phyloP scores from a whole-genome alignment of 2,797 vertebrate genomes.

The Somateria mollissima region DNA sequence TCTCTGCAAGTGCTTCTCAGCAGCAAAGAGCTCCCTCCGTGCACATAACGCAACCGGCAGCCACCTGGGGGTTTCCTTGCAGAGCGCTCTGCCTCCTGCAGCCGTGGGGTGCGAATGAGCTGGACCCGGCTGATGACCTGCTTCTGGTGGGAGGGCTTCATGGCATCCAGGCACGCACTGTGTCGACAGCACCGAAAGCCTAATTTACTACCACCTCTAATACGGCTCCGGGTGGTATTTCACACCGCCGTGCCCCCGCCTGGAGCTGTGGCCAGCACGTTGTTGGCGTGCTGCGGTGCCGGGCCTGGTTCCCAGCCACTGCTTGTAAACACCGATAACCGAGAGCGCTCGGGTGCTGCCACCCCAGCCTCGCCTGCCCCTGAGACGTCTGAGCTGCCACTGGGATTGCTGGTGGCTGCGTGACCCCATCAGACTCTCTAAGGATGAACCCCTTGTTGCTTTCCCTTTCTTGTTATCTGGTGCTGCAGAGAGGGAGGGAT shows the following conservation, averaged over 20 bases:
- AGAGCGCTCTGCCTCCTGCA: neutral
- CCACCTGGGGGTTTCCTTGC: rapidly evolving
- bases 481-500: neutral
- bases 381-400: neutral
- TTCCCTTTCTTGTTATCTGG: neutral
- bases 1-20: neutral
- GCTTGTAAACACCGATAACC: neutral
- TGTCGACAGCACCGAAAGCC: neutral
- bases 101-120: neutral
- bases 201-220: rapidly evolving
- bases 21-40: neutral
- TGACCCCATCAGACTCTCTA: neutral
- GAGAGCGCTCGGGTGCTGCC: neutral
- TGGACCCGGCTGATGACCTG: rapidly evolving
- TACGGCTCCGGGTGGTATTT: neutral
- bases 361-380: neutral
- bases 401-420: neutral
- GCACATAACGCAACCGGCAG: neutral
- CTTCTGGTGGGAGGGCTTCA: neutral
- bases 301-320: neutral
- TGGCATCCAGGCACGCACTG: rapidly evolving
- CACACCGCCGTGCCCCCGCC: neutral
- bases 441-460: neutral
- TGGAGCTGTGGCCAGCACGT: rapidly evolving
- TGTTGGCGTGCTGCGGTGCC: rapidly evolving